Percentiles rank a stretch among this genome's conserved stretches.
These are phyloP conservation scores for Rhynchopsitta pachyrhyncha DNA, from an alignment of 2,113 vertebrate species.

Conservation along the genomic window DNA sequence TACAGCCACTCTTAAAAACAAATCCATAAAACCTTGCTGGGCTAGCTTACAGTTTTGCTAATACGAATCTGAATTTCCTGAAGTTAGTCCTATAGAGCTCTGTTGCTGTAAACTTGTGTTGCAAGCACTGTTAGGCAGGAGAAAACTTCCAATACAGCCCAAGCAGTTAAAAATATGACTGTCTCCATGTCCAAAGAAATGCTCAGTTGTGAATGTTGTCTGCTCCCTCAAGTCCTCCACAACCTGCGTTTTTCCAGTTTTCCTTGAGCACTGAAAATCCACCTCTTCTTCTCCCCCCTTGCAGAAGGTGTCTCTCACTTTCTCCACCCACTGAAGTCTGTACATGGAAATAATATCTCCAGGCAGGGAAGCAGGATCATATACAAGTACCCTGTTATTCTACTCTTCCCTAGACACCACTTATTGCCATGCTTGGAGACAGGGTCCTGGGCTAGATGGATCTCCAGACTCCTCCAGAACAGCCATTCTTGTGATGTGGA, in stretches of 20 bases:
- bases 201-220: neutral
- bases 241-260: neutral
- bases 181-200: neutral
- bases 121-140: neutral
- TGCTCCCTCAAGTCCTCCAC: neutral
- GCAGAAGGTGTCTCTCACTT: neutral
- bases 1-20: neutral
- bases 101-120: neutral
- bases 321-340: neutral
- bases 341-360: neutral
- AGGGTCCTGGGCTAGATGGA: neutral
- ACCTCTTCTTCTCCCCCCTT: fast-evolving
- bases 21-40: neutral
- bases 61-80: neutral
- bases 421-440: neutral
- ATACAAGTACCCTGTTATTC: neutral
- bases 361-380: neutral
- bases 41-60: neutral
- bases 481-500: neutral
- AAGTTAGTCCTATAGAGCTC: neutral
- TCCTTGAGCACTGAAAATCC: neutral
- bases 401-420: neutral
- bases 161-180: neutral
- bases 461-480: neutral
- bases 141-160: neutral